Base-by-base conservation (phyloP, 2,888 invertebrate genomes). In the Sceliomorpha sp. region DNA sequence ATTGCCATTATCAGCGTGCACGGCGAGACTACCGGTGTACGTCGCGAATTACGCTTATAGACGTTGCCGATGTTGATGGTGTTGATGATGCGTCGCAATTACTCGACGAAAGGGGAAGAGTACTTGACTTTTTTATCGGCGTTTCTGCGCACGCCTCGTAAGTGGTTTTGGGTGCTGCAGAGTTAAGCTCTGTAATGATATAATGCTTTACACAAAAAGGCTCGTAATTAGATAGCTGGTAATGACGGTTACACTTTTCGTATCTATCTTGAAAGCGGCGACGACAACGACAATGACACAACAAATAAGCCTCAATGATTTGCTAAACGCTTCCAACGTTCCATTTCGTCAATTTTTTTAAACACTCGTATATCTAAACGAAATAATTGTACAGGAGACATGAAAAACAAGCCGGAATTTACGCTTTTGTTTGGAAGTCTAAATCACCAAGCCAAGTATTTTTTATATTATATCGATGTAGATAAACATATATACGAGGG, bases 1-100 rank as follows among this genome's bases (percentile, higher is more conserved):
- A 82, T 76, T 75, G 77, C 64, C 63, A 73, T 75, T 77, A 78
- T 76, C 63, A 62, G 53, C 36, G 10, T 36, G 56, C 47, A 39
- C 44, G 32, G 13, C n/a, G n/a, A 1, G 14, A 24, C 70, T 56
- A 68, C 39, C 67, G 72, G 60, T 48, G 69, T 63, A 40, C 47
- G 14, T 34, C 32, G 44, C 51, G 4, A 27, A 34, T 39, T 32
- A 32, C 59, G 15, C 37, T 27, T 50, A 29, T 8, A 8, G 34
- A 29, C 59, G 6, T 12, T 17, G 53, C 48, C 48, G 48, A 44
- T 4, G 44, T 13, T 40, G 55, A 50, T 58, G 55, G 48, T 32
- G 45, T 42, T 9, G 32, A 47, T 31, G 27, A 44, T 27, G 32
- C 15, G n/a, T 20, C 20, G 47, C 12, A 9, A 12, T 36, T 36